Evolutionary conservation across 2,113 vertebrate species (phyloP).

Genomic region (Thomomys bottae): DNA sequence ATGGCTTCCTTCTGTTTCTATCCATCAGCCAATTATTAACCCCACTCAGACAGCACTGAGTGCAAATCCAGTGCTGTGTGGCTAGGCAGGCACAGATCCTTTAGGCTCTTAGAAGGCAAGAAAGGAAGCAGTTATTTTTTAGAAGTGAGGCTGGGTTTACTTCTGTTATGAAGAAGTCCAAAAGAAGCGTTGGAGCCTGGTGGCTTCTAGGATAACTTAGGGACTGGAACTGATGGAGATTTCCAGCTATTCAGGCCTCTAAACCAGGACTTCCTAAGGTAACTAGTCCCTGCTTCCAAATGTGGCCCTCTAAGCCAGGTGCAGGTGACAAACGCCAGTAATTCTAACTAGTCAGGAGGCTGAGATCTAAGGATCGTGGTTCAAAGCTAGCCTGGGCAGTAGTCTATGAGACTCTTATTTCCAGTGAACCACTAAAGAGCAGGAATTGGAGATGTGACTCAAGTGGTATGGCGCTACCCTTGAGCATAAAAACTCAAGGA

Average conservation of each 20-base stretch:
- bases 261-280: neutral
- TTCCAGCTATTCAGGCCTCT: neutral
- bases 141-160: neutral
- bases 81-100: neutral
- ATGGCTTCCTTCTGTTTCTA: neutral
- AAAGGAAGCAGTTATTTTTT: neutral
- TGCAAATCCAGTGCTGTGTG: neutral
- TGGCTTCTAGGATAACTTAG: neutral
- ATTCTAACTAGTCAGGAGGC: too few relatives aligned
- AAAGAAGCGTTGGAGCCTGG: too few relatives aligned
- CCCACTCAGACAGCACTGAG: neutral
- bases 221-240: neutral
- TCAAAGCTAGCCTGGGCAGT: too few relatives aligned
- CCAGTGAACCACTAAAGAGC: too few relatives aligned
- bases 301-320: neutral
- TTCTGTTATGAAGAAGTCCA: neutral
- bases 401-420: too few relatives aligned
- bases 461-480: too few relatives aligned
- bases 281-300: neutral
- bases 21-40: neutral
- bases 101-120: neutral
- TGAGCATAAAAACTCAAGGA: too few relatives aligned
- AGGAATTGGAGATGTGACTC: too few relatives aligned
- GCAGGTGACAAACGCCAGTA: too few relatives aligned
- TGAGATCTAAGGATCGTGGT: too few relatives aligned